These are phyloP conservation scores for Andrena marginata DNA, from an alignment of 2,888 invertebrate genomes.

Conservation along the genomic window DNA sequence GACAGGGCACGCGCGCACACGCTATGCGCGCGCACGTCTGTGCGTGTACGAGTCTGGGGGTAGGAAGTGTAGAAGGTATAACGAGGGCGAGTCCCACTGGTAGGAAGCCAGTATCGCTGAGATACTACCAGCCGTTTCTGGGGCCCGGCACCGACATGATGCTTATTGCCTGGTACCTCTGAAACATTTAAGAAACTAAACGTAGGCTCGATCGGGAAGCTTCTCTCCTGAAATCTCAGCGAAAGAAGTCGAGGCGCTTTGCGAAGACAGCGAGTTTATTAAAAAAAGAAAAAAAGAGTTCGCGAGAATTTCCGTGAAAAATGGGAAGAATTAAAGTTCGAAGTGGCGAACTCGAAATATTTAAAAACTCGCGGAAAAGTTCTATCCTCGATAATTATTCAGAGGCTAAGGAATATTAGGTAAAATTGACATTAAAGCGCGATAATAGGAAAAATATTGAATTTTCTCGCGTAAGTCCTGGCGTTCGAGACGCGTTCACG, in stretches of 20 bases:
- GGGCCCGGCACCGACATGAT: conserved; percentile 77
- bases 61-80: conserved; percentile 71
- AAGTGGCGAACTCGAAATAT: too few species aligned
- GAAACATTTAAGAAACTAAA: conserved; percentile 56
- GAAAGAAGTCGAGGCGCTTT: too few species aligned
- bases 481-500: neutral
- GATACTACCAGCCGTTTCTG: conserved; percentile 79
- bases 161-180: conserved; percentile 77
- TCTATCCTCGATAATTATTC: too few species aligned
- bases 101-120: conserved; percentile 74
- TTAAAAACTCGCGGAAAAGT: too few species aligned
- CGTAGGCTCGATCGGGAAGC: too few species aligned
- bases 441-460: neutral
- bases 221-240: too few species aligned
- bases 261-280: too few species aligned
- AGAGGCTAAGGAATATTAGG: too few species aligned
- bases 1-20: conserved; percentile 71
- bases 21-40: conserved; percentile 69
- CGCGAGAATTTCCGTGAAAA: too few species aligned
- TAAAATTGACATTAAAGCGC: neutral
- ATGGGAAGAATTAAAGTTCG: too few species aligned
- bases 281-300: too few species aligned
- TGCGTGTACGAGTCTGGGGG: conserved; percentile 70
- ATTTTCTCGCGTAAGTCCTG: neutral
- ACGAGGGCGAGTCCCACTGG: conserved; percentile 70